Conservation (phyloP, 2,888 invertebrate species). For the Thalpophila matura region DNA sequence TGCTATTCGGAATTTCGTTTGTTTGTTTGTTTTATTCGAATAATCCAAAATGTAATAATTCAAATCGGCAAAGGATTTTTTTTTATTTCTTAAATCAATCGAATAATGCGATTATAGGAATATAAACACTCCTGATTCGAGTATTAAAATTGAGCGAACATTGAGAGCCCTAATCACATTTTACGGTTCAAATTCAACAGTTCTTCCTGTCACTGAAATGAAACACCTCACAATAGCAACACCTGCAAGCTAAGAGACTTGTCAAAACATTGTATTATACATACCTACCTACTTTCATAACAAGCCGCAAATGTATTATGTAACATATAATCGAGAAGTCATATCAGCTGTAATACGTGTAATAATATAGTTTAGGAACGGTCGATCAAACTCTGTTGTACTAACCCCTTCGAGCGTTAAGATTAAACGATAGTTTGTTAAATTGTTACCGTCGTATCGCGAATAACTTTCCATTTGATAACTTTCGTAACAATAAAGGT, state of each 20-base stretch:
- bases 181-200: too few species aligned
- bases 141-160: neutral
- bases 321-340: constrained; percentile 45
- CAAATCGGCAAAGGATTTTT: neutral
- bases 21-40: neutral
- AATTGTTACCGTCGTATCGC: constrained; percentile 51
- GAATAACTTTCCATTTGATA: constrained; percentile 73
- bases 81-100: neutral
- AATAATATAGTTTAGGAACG: constrained; percentile 50
- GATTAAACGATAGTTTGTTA: constrained; percentile 69
- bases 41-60: neutral
- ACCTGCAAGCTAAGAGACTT: neutral
- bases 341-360: constrained; percentile 44
- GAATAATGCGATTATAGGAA: too few species aligned
- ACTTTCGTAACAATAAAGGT: constrained; percentile 70
- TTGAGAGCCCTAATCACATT: neutral
- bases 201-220: neutral
- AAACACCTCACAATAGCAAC: neutral
- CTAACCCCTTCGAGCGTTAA: constrained; percentile 68
- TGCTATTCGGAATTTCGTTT: neutral
- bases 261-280: constrained; percentile 8
- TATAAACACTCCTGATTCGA: too few species aligned
- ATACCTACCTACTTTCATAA: neutral
- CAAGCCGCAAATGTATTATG: constrained; percentile 33
- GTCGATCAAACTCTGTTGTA: constrained; percentile 56